Base-by-base conservation (phyloP, 2,797 vertebrate genomes). In the Cygnus olor region DNA sequence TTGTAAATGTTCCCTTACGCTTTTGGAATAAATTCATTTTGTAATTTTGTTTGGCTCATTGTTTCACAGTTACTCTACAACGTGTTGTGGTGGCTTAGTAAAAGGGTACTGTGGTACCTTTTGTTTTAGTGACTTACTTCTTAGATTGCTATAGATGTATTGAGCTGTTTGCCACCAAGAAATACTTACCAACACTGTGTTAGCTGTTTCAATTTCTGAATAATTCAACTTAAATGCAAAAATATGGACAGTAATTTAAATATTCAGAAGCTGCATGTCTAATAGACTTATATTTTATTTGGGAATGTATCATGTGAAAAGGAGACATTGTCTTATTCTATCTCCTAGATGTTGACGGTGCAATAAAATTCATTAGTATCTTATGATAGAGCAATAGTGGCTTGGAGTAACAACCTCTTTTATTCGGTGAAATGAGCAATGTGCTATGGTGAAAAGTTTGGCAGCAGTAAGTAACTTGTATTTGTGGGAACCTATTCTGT, bases 21-120 rank as follows among this genome's bases (percentile, higher is more conserved):
- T 97, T 98, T 98, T 98, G 97, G 96, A 98, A 98, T 98, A 98
- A 98, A 98, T 98, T 97, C 96, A 95, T 98, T 98, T 98, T 98
- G 97, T 98, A 98, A 98, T 97, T 98, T 98, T 97, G 97, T 95
- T 97, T 80, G 97, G 92, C 95, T 97, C 92, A 45, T 93, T 95
- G 96, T 96, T 96, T 97, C 90, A 84, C 83, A 45, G 91, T 96
- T 96, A 80, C 71, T 94, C 56, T 81, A 45, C 85, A 86, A 8
- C 53, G 8, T 66, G 90, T 65, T 88, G 27, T 73, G 20, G 66
- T 64, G 27, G 42, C 79, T 90, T 72, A 73, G 47, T 69, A 53
- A 36, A 58, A 91, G 24, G 27, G 38, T 66, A 20, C 51, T 65
- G 16, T 42, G 15, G 11, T 66, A 56, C 66, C 13, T 77, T 72